These are phyloP conservation scores for Acanthosepion esculentum DNA, from an alignment of 2,888 invertebrate genomes.

Conservation along the genomic window DNA sequence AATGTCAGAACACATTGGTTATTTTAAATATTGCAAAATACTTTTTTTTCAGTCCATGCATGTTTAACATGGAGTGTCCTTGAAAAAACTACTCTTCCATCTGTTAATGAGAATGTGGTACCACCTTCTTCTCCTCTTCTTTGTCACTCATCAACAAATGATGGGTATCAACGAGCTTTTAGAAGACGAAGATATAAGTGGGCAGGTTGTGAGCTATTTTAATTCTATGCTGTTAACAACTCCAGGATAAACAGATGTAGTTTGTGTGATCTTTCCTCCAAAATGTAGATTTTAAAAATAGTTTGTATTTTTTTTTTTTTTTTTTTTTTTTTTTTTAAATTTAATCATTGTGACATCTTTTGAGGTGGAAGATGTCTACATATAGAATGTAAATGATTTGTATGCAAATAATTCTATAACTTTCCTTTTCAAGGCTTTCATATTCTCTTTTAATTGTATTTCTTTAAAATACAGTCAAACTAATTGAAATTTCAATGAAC, in stretches of 20 bases:
- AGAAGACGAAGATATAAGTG: constrained; percentile 33
- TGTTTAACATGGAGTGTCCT: constrained; percentile 33
- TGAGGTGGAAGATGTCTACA: too few species aligned
- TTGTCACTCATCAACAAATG: not conserved
- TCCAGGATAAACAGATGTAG: not conserved
- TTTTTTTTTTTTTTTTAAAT: too few species aligned
- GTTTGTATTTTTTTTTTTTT: too few species aligned
- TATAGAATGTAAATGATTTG: too few species aligned
- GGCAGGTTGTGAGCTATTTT: not conserved
- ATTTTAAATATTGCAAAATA: not conserved
- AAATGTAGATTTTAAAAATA: too few species aligned
- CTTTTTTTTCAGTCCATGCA: constrained; percentile 33
- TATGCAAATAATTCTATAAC: too few species aligned
- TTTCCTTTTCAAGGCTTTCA: too few species aligned
- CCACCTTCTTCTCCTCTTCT: constrained; percentile 12
- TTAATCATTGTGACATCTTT: too few species aligned
- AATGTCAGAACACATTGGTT: not conserved
- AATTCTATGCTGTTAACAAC: not conserved
- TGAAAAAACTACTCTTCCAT: not conserved
- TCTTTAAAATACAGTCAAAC: too few species aligned
- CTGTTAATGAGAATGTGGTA: constrained; percentile 11
- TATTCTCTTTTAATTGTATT: too few species aligned
- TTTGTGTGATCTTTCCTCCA: too few species aligned
- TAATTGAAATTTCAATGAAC: too few species aligned
- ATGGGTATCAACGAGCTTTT: not conserved